phyloP scores from a whole-genome alignment of 2,113 vertebrate species.

The Protomyctophum bolini region DNA sequence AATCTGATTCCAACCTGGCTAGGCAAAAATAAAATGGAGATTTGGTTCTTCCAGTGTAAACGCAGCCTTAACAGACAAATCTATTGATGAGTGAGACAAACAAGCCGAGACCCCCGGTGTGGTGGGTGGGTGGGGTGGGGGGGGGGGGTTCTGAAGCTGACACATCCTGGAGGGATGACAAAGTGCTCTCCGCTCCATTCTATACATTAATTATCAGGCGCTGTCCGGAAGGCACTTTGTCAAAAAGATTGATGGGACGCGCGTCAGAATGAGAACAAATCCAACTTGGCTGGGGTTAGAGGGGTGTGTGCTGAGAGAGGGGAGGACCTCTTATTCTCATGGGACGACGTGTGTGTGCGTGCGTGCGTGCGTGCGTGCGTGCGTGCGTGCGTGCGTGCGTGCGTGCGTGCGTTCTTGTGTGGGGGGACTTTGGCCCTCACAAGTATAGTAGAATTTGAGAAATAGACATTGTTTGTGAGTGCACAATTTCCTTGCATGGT shows the following conservation, averaged over 20 bases:
- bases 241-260: conserved; percentile 75
- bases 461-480: no score
- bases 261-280: conserved; percentile 68
- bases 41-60: no score
- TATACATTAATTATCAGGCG: conserved; percentile 75
- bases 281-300: conserved; percentile 55
- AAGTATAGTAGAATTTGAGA: no score
- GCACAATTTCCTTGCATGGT: no score
- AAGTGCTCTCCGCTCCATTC: conserved; percentile 66
- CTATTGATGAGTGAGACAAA: conserved; percentile 62
- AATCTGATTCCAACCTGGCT: no score
- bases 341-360: conserved; percentile 23
- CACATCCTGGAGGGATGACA: conserved; percentile 66
- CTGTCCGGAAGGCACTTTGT: conserved; percentile 75
- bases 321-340: conserved; percentile 58
- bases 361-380: background rate
- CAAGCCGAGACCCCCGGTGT: conserved; percentile 14
- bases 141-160: conserved; percentile 51
- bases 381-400: background rate
- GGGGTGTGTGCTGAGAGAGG: conserved; percentile 15
- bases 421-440: no score
- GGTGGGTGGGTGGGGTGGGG: conserved; percentile 13
- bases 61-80: conserved; percentile 28
- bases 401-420: no score
- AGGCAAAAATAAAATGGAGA: no score